phyloP scores from a whole-genome alignment of 1,140 invertebrate species.

The Pissodes strobi region DNA sequence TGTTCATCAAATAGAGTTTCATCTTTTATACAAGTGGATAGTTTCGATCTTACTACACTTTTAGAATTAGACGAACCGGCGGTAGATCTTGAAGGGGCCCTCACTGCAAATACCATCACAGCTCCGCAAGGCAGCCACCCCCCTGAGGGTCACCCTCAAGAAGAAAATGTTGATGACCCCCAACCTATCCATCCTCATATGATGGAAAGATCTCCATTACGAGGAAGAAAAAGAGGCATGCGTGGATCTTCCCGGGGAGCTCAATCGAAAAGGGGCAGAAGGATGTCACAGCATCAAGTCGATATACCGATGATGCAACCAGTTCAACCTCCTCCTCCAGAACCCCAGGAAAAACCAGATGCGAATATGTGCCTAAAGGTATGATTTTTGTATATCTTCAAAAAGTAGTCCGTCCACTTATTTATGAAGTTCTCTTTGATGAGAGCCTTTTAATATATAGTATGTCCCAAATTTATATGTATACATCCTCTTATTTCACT shows the following conservation, averaged over 20 bases:
- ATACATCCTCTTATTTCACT: too few relatives aligned
- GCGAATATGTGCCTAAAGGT: constrained; percentile 83
- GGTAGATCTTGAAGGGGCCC: constrained; percentile 73
- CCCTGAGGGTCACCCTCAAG: constrained; percentile 26
- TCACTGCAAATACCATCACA: constrained; percentile 76
- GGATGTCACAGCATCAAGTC: constrained; percentile 45
- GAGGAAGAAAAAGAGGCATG: constrained; percentile 46
- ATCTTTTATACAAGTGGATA: background rate
- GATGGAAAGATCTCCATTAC: constrained; percentile 40
- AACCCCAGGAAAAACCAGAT: constrained; percentile 76
- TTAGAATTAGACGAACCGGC: constrained; percentile 74
- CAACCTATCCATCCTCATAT: constrained; percentile 46
- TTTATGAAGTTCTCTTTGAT: too few relatives aligned
- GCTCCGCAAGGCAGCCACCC: constrained; percentile 36
- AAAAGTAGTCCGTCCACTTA: too few relatives aligned
- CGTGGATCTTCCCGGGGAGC: constrained; percentile 21
- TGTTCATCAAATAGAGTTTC: too few relatives aligned
- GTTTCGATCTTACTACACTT: constrained; percentile 1
- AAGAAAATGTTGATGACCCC: constrained; percentile 47
- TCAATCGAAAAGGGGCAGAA: constrained; percentile 37
- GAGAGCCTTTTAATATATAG: too few relatives aligned
- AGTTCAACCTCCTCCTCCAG: constrained; percentile 60
- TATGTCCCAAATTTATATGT: too few relatives aligned
- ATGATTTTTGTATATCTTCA: too few relatives aligned
- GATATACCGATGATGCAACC: constrained; percentile 53